phyloP scores from a whole-genome alignment of 2,797 vertebrate genomes.

The Esox lucius region DNA sequence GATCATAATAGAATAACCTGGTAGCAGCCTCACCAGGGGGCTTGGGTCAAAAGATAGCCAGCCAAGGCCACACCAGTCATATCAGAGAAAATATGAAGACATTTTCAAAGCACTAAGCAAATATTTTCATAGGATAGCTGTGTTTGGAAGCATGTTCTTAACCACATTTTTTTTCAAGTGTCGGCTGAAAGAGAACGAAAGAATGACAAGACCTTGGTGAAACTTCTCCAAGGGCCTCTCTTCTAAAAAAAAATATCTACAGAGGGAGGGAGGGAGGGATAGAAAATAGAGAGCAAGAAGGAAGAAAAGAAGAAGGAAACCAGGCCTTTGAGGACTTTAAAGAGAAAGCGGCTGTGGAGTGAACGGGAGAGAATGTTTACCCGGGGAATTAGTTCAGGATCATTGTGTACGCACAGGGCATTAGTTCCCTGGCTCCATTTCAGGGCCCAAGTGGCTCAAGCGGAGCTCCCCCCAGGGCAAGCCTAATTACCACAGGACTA shows the following conservation, averaged over 20 bases:
- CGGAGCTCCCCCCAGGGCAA: constrained; percentile 95
- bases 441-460: constrained; percentile 96
- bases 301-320: constrained; percentile 53
- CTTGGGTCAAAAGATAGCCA: constrained; percentile 50
- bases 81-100: constrained; percentile 56
- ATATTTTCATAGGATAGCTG: constrained; percentile 41
- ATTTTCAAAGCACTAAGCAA: constrained; percentile 29
- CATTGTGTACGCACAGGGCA: constrained; percentile 92
- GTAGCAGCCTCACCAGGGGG: constrained; percentile 50
- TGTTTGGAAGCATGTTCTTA: constrained; percentile 16
- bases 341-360: constrained; percentile 92
- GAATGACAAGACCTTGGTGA: constrained; percentile 35
- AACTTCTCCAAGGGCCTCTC: constrained; percentile 46
- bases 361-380: constrained; percentile 99
- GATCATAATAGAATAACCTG: constrained; percentile 48
- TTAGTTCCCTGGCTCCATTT: constrained; percentile 95
- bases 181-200: constrained; percentile 3
- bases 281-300: constrained; percentile 15
- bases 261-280: constrained; percentile 37
- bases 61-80: constrained; percentile 65
- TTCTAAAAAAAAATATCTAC: constrained; percentile 68
- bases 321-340: constrained; percentile 82
- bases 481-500: constrained; percentile 99
- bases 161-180: background rate
- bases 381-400: constrained; percentile 99